phyloP scores from a whole-genome alignment of 2,113 vertebrate species.

The Petroica traversi region DNA sequence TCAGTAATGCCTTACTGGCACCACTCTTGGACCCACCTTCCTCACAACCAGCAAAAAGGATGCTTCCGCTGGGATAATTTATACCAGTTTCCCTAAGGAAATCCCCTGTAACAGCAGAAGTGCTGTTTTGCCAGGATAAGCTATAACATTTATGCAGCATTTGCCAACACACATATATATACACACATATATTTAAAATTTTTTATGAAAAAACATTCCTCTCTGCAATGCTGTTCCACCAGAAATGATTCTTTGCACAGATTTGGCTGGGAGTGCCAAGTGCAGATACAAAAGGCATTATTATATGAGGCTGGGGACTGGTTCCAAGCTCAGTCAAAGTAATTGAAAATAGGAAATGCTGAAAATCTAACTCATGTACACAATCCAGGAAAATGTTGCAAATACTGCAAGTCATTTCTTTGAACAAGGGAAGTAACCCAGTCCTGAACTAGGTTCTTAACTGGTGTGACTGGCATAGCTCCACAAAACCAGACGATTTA shows the following conservation, averaged over 20 bases:
- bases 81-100: slow-evolving; percentile 51
- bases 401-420: not conserved
- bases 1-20: slow-evolving; percentile 17
- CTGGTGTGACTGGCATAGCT: not conserved
- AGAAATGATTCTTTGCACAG: slow-evolving; percentile 10
- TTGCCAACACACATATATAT: slow-evolving; percentile 35
- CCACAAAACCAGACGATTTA: not conserved
- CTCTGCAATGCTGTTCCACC: not conserved
- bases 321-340: slow-evolving; percentile 14
- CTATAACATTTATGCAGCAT: slow-evolving; percentile 37
- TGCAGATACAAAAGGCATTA: slow-evolving; percentile 43
- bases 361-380: not conserved
- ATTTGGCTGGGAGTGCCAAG: not conserved
- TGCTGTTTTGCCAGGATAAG: slow-evolving; percentile 49
- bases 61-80: slow-evolving; percentile 36
- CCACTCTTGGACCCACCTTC: not conserved
- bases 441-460: not conserved
- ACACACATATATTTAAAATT: not conserved
- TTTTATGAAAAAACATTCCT: slow-evolving; percentile 12
- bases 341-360: slow-evolving; percentile 21
- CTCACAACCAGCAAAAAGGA: slow-evolving; percentile 23
- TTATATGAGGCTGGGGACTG: not conserved
- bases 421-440: not conserved
- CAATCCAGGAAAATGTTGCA: slow-evolving; percentile 12
- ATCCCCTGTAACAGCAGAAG: slow-evolving; percentile 29